These are phyloP conservation scores for Fistularia tabacaria DNA, from an alignment of 2,797 vertebrate species.

Conservation along the genomic window DNA sequence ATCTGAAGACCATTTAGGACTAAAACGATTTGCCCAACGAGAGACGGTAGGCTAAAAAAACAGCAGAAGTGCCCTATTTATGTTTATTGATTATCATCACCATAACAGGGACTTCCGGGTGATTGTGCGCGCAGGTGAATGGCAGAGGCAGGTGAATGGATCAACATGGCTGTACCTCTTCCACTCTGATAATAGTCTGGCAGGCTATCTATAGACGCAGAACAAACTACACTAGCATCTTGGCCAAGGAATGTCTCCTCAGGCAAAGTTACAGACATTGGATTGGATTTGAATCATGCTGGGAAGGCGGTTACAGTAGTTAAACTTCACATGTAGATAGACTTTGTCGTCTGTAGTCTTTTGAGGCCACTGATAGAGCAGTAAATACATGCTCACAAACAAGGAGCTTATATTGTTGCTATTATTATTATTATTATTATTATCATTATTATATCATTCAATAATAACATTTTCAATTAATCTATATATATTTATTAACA, in stretches of 20 bases:
- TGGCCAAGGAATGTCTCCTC: constrained; percentile 48
- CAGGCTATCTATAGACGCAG: constrained; percentile 69
- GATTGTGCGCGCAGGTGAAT: constrained; percentile 47
- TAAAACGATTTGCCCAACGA: too few species aligned
- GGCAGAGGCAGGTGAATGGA: constrained; percentile 76
- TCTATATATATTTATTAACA: too few species aligned
- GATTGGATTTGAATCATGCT: constrained; percentile 24
- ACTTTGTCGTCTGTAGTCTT: constrained; percentile 2
- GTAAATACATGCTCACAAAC: constrained; percentile 1
- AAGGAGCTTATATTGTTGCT: too few species aligned
- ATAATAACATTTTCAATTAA: too few species aligned
- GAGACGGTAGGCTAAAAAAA: too few species aligned
- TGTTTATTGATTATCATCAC: too few species aligned
- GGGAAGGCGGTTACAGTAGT: constrained; percentile 10
- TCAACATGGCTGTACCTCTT: constrained; percentile 66
- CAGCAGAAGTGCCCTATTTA: too few species aligned
- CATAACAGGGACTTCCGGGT: constrained; percentile 1
- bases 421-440: too few species aligned
- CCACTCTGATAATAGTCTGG: constrained; percentile 65
- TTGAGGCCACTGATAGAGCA: background rate
- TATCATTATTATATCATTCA: background rate
- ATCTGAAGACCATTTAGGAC: too few species aligned
- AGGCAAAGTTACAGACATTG: constrained; percentile 37
- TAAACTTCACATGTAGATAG: constrained; percentile 3
- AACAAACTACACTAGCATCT: constrained; percentile 62